Conservation (phyloP, 1,140 invertebrate genomes). For the Euwallacea similis region DNA sequence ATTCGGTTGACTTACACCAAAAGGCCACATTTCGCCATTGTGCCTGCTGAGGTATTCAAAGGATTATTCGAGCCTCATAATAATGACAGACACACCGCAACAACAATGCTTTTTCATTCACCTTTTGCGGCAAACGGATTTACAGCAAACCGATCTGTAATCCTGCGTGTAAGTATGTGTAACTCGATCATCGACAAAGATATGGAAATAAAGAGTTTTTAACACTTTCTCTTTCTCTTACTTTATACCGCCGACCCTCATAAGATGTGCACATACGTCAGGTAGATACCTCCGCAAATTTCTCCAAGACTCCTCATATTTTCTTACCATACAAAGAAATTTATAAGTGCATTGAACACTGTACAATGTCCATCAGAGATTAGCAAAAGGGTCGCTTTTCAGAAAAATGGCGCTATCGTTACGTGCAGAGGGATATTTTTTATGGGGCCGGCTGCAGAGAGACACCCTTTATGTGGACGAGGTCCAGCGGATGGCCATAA, state of each 20-base stretch:
- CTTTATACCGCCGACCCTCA: too few relatives aligned
- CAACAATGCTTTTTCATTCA: slow-evolving; percentile 21
- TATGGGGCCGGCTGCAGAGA: slow-evolving; percentile 37
- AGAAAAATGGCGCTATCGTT: slow-evolving; percentile 26
- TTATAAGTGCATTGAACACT: too few relatives aligned
- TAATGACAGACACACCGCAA: slow-evolving; percentile 28
- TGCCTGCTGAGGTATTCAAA: slow-evolving; percentile 35
- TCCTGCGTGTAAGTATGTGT: slow-evolving; percentile 24
- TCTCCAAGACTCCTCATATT: too few relatives aligned
- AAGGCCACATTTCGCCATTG: slow-evolving; percentile 34
- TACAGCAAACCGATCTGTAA: slow-evolving; percentile 1
- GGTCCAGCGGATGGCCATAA: slow-evolving; percentile 34
- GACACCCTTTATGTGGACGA: slow-evolving; percentile 38
- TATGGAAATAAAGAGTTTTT: slow-evolving; percentile 9
- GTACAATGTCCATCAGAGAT: slow-evolving; percentile 5
- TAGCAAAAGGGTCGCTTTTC: slow-evolving; percentile 34
- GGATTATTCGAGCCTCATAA: slow-evolving; percentile 37
- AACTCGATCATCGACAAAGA: slow-evolving; percentile 23
- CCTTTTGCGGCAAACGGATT: slow-evolving; percentile 12
- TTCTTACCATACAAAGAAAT: too few relatives aligned
- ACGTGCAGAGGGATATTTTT: slow-evolving; percentile 35
- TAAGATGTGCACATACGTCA: too few relatives aligned
- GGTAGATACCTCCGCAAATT: too few relatives aligned
- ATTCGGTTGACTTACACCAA: slow-evolving; percentile 40
- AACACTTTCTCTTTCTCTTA: slow-evolving; percentile 16